Base-by-base conservation (phyloP, 2,888 invertebrate genomes). In the Slavum lentiscoides region DNA sequence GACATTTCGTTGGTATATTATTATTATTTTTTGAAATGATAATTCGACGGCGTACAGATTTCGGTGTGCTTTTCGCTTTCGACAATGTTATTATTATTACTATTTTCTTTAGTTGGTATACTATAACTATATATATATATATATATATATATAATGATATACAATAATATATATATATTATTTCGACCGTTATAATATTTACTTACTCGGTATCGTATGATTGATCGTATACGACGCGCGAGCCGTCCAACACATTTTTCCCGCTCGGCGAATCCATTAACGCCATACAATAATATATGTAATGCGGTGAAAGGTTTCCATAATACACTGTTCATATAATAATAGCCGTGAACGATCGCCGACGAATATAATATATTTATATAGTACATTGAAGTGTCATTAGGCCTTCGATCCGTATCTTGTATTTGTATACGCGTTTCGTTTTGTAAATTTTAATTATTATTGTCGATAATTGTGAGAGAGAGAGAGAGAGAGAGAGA, bases 401-500 rank as follows among this genome's bases (percentile, higher is more conserved):
- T 68, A 49, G 76, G 76, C 76, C 68, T 76, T 76, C 76, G 68
- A 76, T 76, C 30, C 39, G 23, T 74, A 66, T 74, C 58, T 66
- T 37, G 9, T 55, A 21, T 74, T 74, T 43, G 43, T 13, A 13
- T 13, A 11, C 49, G 49, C 39, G 30, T 39, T 66, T 11, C 17
- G 55, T 66, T 74, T 37, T 55, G 74, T 66, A 37, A 55, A 66
- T 74, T 62, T 59, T n/a, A n/a, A 23, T 21, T 23, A 68, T 8
- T 19, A 1, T 37, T n/a, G n/a, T 4, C 55, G 8, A 30, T n/a
- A 1, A 15, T 11, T 19, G 23, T 1, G 9, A 43, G 49, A 49
- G 21, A 62, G 62, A 62, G 17, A 23, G 43, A 37, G n/a, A 53
- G 49, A n/a, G 21, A 23, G 61, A 53, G 30, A 74, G 30, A 53